A percentile compares a stretch with the other conserved stretches of the same genome.
Evolutionary conservation across 2,888 invertebrate genomes (phyloP).

Genomic region (Drosophila hamatofila): DNA sequence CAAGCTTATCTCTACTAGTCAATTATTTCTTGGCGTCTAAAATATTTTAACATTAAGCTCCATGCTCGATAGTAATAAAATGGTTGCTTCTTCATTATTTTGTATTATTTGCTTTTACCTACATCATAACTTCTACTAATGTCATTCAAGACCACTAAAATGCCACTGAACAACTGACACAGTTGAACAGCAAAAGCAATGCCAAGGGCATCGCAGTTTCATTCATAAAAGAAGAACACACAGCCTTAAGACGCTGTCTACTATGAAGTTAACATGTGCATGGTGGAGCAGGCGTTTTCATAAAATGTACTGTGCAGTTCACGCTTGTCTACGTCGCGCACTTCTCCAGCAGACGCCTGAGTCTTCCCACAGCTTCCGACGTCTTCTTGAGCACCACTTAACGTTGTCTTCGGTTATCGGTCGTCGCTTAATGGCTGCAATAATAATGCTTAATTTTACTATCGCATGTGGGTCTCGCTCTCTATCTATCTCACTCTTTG

Average conservation of each 20-base stretch:
- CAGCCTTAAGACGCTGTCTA: neutral
- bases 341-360: conserved; percentile 29
- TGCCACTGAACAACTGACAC: conserved; percentile 50
- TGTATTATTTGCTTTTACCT: no score
- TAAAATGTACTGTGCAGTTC: neutral
- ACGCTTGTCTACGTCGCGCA: neutral
- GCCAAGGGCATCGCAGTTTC: conserved; percentile 47
- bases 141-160: conserved; percentile 25
- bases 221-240: conserved; percentile 73
- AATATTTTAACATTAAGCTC: no score
- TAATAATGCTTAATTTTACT: conserved; percentile 82
- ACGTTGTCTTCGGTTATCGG: conserved; percentile 24
- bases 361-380: conserved; percentile 71
- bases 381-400: conserved; percentile 61
- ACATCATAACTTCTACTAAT: no score
- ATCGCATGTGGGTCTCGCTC: conserved; percentile 55
- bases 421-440: conserved; percentile 64
- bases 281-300: neutral
- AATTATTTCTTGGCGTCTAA: neutral
- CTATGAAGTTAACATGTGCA: conserved; percentile 16
- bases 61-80: no score
- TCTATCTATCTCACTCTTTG: neutral
- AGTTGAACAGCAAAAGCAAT: conserved; percentile 9
- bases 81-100: no score
- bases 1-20: neutral